Conservation (phyloP, 2,888 invertebrate species). For the Epistrophella euchroma region DNA sequence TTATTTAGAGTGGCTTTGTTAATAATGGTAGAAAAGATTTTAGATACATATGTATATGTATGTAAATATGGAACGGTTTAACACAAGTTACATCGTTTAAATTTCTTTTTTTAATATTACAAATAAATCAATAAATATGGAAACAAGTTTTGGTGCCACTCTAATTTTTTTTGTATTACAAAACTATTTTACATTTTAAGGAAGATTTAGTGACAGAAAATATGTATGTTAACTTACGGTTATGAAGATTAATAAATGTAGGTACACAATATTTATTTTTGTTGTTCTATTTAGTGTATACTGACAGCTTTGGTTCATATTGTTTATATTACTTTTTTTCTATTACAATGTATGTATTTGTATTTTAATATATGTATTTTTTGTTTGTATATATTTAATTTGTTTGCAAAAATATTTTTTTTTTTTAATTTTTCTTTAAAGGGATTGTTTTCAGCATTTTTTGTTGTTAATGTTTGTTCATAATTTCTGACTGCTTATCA, state of each 20-base stretch:
- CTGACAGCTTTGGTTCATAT: slow-evolving; percentile 49
- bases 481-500: slow-evolving; percentile 30
- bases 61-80: not conserved
- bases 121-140: not conserved
- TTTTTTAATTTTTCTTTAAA: slow-evolving; percentile 35
- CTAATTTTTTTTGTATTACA: slow-evolving; percentile 14
- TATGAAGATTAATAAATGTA: slow-evolving; percentile 47
- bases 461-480: slow-evolving; percentile 39
- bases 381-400: slow-evolving; percentile 59
- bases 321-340: slow-evolving; percentile 40
- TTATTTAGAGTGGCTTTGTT: slow-evolving; percentile 7
- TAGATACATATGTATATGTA: too few relatives aligned
- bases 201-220: slow-evolving; percentile 62
- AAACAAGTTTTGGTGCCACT: not conserved
- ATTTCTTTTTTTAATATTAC: not conserved
- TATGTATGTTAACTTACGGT: slow-evolving; percentile 40
- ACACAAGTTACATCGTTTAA: not conserved
- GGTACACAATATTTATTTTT: slow-evolving; percentile 34
- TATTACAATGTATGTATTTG: slow-evolving; percentile 45
- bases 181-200: slow-evolving; percentile 44
- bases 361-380: slow-evolving; percentile 61
- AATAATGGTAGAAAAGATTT: not conserved
- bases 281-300: slow-evolving; percentile 42
- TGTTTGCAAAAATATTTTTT: slow-evolving; percentile 71
- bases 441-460: slow-evolving; percentile 70